Evolutionary conservation across 2,888 invertebrate species (phyloP).

Genomic region (Eumacrocentrus americanus): DNA sequence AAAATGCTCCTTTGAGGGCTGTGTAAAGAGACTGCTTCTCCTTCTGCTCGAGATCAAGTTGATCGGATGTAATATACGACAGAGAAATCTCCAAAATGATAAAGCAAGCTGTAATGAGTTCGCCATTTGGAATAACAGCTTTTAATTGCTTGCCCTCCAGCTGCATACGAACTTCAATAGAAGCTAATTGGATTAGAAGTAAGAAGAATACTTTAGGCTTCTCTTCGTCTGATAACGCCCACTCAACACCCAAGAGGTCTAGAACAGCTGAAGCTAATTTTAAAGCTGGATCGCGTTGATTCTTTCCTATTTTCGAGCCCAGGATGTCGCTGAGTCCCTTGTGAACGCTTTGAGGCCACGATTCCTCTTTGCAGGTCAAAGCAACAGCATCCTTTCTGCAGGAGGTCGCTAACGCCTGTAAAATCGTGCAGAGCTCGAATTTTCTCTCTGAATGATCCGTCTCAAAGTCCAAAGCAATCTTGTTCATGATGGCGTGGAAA

Average conservation of each 20-base stretch:
- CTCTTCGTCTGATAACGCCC: slow-evolving; percentile 81
- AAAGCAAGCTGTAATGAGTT: slow-evolving; percentile 83
- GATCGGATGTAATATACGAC: slow-evolving; percentile 79
- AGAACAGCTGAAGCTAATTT: slow-evolving; percentile 81
- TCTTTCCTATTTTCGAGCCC: slow-evolving; percentile 84
- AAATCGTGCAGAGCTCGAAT: slow-evolving; percentile 83
- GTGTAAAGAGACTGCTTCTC: slow-evolving; percentile 91
- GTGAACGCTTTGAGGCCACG: slow-evolving; percentile 82
- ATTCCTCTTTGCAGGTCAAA: slow-evolving; percentile 72
- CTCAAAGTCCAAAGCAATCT: slow-evolving; percentile 85
- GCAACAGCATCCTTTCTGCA: slow-evolving; percentile 73
- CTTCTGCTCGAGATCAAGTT: slow-evolving; percentile 84
- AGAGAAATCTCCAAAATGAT: slow-evolving; percentile 80
- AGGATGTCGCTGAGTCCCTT: slow-evolving; percentile 84
- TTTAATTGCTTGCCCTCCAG: slow-evolving; percentile 85
- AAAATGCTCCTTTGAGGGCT: slow-evolving; percentile 86
- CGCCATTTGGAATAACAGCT: slow-evolving; percentile 76
- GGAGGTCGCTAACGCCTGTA: slow-evolving; percentile 76
- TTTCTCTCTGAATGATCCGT: slow-evolving; percentile 88
- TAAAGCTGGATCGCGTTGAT: slow-evolving; percentile 87
- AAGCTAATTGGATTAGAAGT: slow-evolving; percentile 81
- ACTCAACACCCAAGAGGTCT: slow-evolving; percentile 82
- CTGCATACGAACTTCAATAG: slow-evolving; percentile 93
- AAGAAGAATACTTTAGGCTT: slow-evolving; percentile 84
- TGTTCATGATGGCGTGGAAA: slow-evolving; percentile 81